These are phyloP conservation scores for Polyommatus iphigenia DNA, from an alignment of 2,888 invertebrate species.

Conservation along the genomic window DNA sequence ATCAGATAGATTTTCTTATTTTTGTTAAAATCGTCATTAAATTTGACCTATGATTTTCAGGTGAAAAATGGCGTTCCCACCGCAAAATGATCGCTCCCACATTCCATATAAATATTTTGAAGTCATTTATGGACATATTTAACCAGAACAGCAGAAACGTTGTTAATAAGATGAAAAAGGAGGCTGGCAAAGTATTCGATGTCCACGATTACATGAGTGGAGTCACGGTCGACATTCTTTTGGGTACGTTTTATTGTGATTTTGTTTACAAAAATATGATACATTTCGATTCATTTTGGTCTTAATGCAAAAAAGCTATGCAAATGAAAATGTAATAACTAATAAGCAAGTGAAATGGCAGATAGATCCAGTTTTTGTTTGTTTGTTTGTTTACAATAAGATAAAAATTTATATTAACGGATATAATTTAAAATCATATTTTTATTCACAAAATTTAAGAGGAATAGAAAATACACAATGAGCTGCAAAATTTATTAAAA, in stretches of 20 bases:
- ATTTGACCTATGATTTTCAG: constrained; percentile 53
- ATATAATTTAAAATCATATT: no score
- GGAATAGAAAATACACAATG: no score
- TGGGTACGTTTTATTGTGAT: constrained; percentile 65
- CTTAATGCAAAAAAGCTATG: no score
- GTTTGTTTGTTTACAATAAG: no score
- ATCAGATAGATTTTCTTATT: background rate
- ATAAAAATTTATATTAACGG: no score
- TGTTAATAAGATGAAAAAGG: constrained; percentile 83
- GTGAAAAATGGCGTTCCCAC: constrained; percentile 89
- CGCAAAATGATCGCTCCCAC: constrained; percentile 92
- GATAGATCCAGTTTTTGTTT: no score
- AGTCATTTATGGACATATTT: constrained; percentile 88
- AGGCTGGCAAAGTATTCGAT: constrained; percentile 86
- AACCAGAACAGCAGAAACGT: constrained; percentile 87
- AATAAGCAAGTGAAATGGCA: no score
- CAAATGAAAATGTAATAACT: no score
- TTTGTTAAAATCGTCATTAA: background rate
- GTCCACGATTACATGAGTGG: constrained; percentile 90
- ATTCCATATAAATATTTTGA: constrained; percentile 90
- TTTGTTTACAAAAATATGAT: no score
- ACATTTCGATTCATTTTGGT: no score
- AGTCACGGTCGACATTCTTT: constrained; percentile 88
- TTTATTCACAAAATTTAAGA: no score
- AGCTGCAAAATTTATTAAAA: no score